Evolutionary conservation across 2,113 vertebrate species (phyloP), one percentile per base, ranked within the genome.

Genomic region (Tetraodon nigroviridis): DNA sequence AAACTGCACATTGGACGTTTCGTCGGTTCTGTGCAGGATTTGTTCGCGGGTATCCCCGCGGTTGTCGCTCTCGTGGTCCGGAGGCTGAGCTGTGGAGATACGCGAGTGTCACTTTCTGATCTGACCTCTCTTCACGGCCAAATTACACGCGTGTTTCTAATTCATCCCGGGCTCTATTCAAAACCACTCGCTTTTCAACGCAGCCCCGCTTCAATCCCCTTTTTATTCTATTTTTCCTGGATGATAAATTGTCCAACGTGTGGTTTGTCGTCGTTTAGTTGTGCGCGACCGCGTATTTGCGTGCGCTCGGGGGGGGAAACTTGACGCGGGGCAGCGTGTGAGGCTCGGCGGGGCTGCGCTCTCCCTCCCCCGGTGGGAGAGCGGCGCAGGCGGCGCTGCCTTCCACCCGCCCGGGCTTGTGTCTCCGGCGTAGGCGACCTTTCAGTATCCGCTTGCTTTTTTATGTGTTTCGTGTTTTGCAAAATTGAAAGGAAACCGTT

Each of bases 71-170:
- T 52, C 60, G 47, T 50, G 41, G 55, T 58, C 15, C 50, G 61
- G 14, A 61, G 40, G 29, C 56, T 54, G 67, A 70, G 65, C 63
- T 65, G 69, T 51, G 27, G 50, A 21, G 45, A 49, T 61, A 6
- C 64, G 65, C 65, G 73, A 71, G 75, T 73, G 54, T 22, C 73
- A 78, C 68, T 73, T 79, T 59, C 55, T 72, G 56, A 75, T 79
- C 59, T 76, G 70, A 79, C 77, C 79, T 78, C 67, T 55, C 65
- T 22, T 54, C 57, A 64, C 61, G 56, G 69, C 74, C 65, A 58
- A 52, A 68, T 71, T 45, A 67, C 56, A 60, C 66, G 55, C 58
- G 49, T 63, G 46, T 73, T 64, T 67, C 54, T 42, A 45, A 74
- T 73, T 67, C 63, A 67, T 78, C 77, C 63, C 20, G 12, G 41